Base-by-base conservation (phyloP, 2,113 vertebrate genomes). In the Oceanodroma tethys region DNA sequence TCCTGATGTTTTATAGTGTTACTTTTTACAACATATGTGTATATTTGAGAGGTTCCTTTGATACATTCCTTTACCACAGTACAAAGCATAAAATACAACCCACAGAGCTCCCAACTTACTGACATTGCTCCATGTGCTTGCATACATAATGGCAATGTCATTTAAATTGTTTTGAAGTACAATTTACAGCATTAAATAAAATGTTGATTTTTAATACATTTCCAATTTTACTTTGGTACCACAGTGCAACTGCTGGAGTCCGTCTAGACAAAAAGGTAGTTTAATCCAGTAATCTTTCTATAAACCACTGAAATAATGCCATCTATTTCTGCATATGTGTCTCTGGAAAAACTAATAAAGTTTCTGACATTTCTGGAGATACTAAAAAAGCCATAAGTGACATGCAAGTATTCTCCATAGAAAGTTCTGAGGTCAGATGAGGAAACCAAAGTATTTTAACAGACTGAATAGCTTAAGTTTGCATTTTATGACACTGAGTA, bases 401-500 rank as follows among this genome's bases (percentile, higher is more conserved):
- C 65, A 63, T 68, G 14, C 22, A 72, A 85, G 59, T 50, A 89
- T 53, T 93, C 88, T 90, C 86, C 86, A 90, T 22, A 66, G 81
- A 96, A 87, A 81, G 80, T 93, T 91, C 90, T 94, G 91, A 86
- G 93, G 92, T 94, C 92, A 96, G 81, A 84, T 73, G 29, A 97
- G 93, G 94, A 96, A 97, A 93, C 58, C 26, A 0, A 96, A 92
- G 45, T 76, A 92, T 94, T 94, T 96, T 91, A 93, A 93, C 90
- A 95, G 75, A 83, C 80, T 94, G 56, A 94, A 92, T 53, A 92
- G 60, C 48, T 95, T 81, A 79, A 87, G 80, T 92, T 94, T 89
- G 62, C 58, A 73, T 96, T 95, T 95, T 87, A 86, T 80, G 76
- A 80, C 86, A 85, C 82, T 65, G 53, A 94, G 29, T 72, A 95